phyloP scores from a whole-genome alignment of 2,888 invertebrate genomes.

The Xestia c-nigrum region DNA sequence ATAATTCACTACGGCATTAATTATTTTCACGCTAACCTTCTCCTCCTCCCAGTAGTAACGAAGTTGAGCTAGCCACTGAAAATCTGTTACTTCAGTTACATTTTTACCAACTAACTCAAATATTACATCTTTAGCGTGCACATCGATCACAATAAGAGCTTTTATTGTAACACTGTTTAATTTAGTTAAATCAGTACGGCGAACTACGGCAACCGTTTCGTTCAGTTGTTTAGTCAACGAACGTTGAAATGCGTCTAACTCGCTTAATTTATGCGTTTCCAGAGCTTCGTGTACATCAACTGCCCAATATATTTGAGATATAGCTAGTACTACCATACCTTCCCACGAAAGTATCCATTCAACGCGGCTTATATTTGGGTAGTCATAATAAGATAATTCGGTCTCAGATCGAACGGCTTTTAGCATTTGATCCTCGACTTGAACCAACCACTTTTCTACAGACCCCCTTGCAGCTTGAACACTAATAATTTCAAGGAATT shows the following conservation, averaged over 20 bases:
- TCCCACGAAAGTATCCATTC: conserved; percentile 95
- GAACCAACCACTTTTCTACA: conserved; percentile 96
- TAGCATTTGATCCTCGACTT: conserved; percentile 96
- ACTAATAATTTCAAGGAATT: conserved; percentile 91
- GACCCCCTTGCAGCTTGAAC: conserved; percentile 94
- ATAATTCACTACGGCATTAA: conserved; percentile 94
- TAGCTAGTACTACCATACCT: conserved; percentile 95
- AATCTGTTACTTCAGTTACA: conserved; percentile 93
- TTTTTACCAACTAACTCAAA: conserved; percentile 91
- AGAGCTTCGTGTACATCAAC: conserved; percentile 93
- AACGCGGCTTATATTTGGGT: conserved; percentile 89
- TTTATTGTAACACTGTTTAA: conserved; percentile 94
- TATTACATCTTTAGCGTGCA: conserved; percentile 96
- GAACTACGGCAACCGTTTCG: conserved; percentile 94
- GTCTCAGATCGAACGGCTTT: conserved; percentile 93
- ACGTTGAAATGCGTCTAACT: conserved; percentile 90
- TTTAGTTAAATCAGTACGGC: conserved; percentile 93
- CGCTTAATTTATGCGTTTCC: conserved; percentile 89
- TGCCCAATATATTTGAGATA: conserved; percentile 96
- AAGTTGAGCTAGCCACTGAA: conserved; percentile 96
- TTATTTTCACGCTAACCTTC: conserved; percentile 93
- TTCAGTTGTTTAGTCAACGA: conserved; percentile 92
- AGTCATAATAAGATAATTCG: conserved; percentile 92
- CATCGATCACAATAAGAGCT: conserved; percentile 96
- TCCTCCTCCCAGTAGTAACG: conserved; percentile 95